Conservation (phyloP, 92 coral and sea anemone species). For the Parazoanthus swiftii region DNA sequence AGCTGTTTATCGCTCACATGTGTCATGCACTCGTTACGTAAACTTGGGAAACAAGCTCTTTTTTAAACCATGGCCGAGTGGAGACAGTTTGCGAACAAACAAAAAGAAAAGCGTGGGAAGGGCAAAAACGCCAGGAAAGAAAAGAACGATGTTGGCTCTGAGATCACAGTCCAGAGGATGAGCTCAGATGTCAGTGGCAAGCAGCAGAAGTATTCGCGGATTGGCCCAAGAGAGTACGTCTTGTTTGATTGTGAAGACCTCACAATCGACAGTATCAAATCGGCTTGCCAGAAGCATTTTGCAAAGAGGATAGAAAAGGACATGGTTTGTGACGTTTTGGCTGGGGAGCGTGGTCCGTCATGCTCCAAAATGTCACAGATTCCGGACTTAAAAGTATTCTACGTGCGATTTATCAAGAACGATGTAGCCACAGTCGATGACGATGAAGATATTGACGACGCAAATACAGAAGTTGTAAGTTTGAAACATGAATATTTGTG, state of each 20-base stretch:
- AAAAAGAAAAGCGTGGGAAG: slow-evolving; percentile 54
- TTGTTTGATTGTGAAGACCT: slow-evolving; percentile 43
- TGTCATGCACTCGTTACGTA: slow-evolving; percentile 16
- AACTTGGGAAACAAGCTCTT: slow-evolving; percentile 9
- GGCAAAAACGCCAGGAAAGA: slow-evolving; percentile 45
- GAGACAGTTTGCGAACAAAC: slow-evolving; percentile 65
- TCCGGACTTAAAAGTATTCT: slow-evolving; percentile 47
- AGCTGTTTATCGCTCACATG: slow-evolving; percentile 36
- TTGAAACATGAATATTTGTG: slow-evolving; percentile 6
- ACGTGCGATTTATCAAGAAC: slow-evolving; percentile 44
- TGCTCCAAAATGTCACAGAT: slow-evolving; percentile 50
- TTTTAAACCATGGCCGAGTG: slow-evolving; percentile 62
- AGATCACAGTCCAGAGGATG: slow-evolving; percentile 53
- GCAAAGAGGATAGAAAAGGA: slow-evolving; percentile 23
- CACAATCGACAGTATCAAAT: slow-evolving; percentile 38
- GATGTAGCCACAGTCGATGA: slow-evolving; percentile 22
- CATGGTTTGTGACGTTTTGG: slow-evolving; percentile 56
- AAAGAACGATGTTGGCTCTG: slow-evolving; percentile 32
- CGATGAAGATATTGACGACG: slow-evolving; percentile 47
- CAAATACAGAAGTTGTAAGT: slow-evolving; percentile 17
- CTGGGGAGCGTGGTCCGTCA: slow-evolving; percentile 55
- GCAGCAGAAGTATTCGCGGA: slow-evolving; percentile 54
- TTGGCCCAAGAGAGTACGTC: slow-evolving; percentile 55
- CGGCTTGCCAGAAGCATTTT: slow-evolving; percentile 50
- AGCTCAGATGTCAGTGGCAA: slow-evolving; percentile 51